Conservation (phyloP, 2,888 invertebrate species). For the Esperia sulphurella region DNA sequence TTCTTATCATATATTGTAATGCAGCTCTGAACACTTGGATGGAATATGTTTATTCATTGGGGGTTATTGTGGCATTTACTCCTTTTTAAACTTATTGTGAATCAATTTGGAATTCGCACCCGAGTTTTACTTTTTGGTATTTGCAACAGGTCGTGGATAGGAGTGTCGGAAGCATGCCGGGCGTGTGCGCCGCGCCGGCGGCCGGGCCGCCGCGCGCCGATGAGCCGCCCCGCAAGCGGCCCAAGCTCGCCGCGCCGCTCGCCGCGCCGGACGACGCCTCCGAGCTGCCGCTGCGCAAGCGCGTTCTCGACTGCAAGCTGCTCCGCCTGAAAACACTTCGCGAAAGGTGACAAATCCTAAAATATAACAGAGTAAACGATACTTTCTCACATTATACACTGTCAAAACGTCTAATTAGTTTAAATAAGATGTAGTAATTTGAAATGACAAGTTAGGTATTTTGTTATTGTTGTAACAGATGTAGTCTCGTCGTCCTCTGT, state of each 20-base stretch:
- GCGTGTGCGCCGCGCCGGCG: neutral
- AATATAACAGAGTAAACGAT: neutral
- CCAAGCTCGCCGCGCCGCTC: constrained; percentile 37
- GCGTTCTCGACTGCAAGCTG: constrained; percentile 85
- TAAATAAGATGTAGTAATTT: too few species aligned
- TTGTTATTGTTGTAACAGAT: too few species aligned
- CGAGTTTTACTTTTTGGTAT: too few species aligned
- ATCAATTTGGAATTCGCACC: too few species aligned
- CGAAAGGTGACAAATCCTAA: constrained; percentile 69
- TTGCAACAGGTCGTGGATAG: neutral
- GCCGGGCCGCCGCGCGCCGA: constrained; percentile 20
- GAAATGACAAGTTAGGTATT: too few species aligned
- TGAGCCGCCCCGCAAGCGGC: constrained; percentile 58
- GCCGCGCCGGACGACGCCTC: neutral
- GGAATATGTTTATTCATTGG: too few species aligned
- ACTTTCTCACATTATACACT: neutral
- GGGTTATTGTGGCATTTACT: too few species aligned
- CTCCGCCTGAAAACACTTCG: constrained; percentile 83
- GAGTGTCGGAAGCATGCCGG: neutral
- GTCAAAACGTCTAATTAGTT: too few species aligned
- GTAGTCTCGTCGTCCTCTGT: too few species aligned
- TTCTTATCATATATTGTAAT: too few species aligned
- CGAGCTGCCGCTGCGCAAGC: constrained; percentile 76
- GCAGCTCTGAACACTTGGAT: too few species aligned
- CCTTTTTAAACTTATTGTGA: too few species aligned